Evolutionary conservation across 2,113 vertebrate species (phyloP), one percentile per base, ranked within the genome.

Genomic region (Gymnorhina tibicen): DNA sequence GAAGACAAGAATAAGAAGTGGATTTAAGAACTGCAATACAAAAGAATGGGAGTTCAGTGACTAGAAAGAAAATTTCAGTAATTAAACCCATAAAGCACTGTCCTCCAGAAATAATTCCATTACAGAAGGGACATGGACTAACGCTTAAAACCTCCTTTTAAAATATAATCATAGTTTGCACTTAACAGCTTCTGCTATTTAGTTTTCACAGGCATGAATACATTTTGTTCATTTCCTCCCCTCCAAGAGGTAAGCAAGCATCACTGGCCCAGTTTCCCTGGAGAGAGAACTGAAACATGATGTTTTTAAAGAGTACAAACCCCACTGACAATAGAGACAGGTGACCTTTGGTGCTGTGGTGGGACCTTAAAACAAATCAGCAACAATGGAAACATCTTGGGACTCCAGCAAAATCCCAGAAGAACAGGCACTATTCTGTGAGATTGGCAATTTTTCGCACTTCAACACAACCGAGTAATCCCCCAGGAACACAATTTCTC

Each of bases 1-100:
- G 85, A 99, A 99, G 92, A 99, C 46, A 87, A 99, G 98, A 95
- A 99, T 99, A 97, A 99, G 97, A 96, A 99, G 97, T 84, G 99
- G 98, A 72, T 99, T 99, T 97, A 99, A 94, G 95, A 99, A 99
- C 99, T 99, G 97, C 68, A 99, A 98, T 64, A 93, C 78, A 95
- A 97, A 95, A 97, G 59, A 95, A 96, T 62, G 41, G 30, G 62
- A 93, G 47, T 94, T 97, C 85, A 96, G 90, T 70, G 82, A 80
- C 83, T 92, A 89, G 88, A 94, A 94, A 92, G 79, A 66, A 94
- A 93, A 89, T 93, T 95, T 33, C 55, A 64, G 44, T 97, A 93
- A 96, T 94, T 96, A 96, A 96, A 90, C 52, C 52, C 80, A 86
- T 92, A 96, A 94, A 96, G 73, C 83, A 95, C 68, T 91, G 93